A percentile compares a stretch with the other conserved stretches of the same genome.
Conservation (phyloP, 2,797 vertebrate genomes). For the Nyctalus aviator region DNA sequence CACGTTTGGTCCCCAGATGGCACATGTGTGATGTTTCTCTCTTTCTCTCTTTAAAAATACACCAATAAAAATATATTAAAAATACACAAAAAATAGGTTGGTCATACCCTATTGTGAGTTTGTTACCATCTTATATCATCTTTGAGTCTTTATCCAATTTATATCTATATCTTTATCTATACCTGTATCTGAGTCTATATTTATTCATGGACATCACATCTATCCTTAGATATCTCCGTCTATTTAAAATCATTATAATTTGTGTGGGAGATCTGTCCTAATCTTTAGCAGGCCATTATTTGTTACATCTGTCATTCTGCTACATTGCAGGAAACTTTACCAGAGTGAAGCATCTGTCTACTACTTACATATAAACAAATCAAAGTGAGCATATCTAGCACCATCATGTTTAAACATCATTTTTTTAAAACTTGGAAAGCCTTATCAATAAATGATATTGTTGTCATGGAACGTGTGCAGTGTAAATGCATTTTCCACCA, state of each 20-base stretch:
- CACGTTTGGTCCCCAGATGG: too few relatives aligned
- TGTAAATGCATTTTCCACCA: constrained; percentile 83
- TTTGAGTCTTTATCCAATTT: not conserved
- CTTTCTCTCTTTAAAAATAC: too few relatives aligned
- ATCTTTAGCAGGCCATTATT: not conserved
- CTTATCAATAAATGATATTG: constrained; percentile 86
- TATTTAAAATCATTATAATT: not conserved
- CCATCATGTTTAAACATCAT: not conserved
- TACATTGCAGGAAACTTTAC: constrained; percentile 33
- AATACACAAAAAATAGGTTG: not conserved
- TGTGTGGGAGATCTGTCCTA: not conserved
- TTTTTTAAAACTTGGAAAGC: constrained; percentile 66
- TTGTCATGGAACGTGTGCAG: constrained; percentile 77
- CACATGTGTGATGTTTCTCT: too few relatives aligned
- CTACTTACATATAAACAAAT: constrained; percentile 80
- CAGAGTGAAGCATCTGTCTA: constrained; percentile 49
- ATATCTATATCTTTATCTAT: not conserved
- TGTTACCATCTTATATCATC: not conserved
- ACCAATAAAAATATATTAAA: too few relatives aligned
- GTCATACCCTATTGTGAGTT: not conserved
- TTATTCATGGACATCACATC: not conserved
- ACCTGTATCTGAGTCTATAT: not conserved
- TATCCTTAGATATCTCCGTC: not conserved
- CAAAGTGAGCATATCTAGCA: constrained; percentile 63
- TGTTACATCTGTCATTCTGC: not conserved